Evolutionary conservation across 2,888 invertebrate species (phyloP).

Genomic region (Drosophila mercatorum): DNA sequence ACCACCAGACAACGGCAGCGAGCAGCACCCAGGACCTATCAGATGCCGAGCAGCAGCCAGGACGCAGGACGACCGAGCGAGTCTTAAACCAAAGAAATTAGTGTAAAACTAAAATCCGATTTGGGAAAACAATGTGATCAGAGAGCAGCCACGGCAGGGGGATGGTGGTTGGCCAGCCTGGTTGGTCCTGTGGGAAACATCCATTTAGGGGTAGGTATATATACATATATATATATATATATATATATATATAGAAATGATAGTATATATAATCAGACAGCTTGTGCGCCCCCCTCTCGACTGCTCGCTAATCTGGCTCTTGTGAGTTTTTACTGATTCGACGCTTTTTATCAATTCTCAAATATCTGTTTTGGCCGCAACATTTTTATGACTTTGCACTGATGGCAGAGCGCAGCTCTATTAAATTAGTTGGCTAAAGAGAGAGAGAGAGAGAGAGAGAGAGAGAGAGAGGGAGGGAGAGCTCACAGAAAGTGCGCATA

Average conservation of each 20-base stretch:
- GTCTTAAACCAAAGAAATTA: constrained; percentile 83
- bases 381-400: constrained; percentile 69
- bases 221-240: constrained; percentile 9
- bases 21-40: constrained; percentile 14
- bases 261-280: constrained; percentile 17
- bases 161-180: constrained; percentile 35
- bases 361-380: constrained; percentile 68
- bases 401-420: constrained; percentile 40
- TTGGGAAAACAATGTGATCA: constrained; percentile 81
- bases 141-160: constrained; percentile 21
- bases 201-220: constrained; percentile 62
- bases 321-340: constrained; percentile 66
- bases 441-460: too few species aligned
- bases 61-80: constrained; percentile 44
- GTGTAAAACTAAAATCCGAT: constrained; percentile 84
- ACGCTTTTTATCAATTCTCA: constrained; percentile 73
- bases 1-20: constrained; percentile 58
- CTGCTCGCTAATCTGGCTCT: constrained; percentile 66
- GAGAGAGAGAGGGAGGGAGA: neutral
- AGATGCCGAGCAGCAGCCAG: constrained; percentile 28
- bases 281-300: constrained; percentile 14
- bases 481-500: constrained; percentile 62
- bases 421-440: constrained; percentile 51
- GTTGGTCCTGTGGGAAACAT: constrained; percentile 67
- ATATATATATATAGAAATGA: constrained; percentile 10